These are phyloP conservation scores for Fopius arisanus DNA, from an alignment of 1,140 invertebrate species.

Conservation along the genomic window DNA sequence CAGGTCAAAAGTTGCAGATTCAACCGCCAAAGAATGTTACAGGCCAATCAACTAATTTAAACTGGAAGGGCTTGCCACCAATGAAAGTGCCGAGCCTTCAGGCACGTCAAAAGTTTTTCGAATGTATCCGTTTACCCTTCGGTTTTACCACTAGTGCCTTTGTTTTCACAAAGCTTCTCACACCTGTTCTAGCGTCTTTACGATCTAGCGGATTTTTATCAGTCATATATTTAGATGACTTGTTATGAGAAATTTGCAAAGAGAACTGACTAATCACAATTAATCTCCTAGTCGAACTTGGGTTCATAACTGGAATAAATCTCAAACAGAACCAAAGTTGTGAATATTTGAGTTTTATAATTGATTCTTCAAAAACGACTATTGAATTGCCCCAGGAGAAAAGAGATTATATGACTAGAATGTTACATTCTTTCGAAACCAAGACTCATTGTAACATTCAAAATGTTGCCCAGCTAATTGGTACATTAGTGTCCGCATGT, in stretches of 20 bases:
- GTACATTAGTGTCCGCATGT: constrained; percentile 33
- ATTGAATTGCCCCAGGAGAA: neutral
- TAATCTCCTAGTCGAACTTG: neutral
- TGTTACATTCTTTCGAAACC: constrained; percentile 12
- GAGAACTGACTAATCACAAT: neutral
- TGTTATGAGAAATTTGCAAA: neutral
- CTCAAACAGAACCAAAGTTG: neutral
- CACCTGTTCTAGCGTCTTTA: constrained; percentile 4
- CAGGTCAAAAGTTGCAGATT: constrained; percentile 4
- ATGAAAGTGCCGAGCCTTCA: neutral
- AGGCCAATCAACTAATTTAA: neutral
- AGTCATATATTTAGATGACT: constrained; percentile 13
- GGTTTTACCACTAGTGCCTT: neutral
- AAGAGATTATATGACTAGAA: neutral
- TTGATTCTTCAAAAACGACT: neutral
- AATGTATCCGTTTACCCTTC: constrained; percentile 10
- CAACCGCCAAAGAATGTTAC: neutral
- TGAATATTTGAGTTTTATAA: neutral
- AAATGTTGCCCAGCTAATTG: constrained; percentile 34
- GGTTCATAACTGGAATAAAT: constrained; percentile 9
- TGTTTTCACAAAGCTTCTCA: constrained; percentile 8
- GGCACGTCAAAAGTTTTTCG: neutral
- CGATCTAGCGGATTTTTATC: constrained; percentile 7
- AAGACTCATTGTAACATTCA: constrained; percentile 28
- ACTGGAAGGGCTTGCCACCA: constrained; percentile 8